These are phyloP conservation scores for Protula sp. DNA, from an alignment of 2,888 invertebrate species.

Conservation along the genomic window DNA sequence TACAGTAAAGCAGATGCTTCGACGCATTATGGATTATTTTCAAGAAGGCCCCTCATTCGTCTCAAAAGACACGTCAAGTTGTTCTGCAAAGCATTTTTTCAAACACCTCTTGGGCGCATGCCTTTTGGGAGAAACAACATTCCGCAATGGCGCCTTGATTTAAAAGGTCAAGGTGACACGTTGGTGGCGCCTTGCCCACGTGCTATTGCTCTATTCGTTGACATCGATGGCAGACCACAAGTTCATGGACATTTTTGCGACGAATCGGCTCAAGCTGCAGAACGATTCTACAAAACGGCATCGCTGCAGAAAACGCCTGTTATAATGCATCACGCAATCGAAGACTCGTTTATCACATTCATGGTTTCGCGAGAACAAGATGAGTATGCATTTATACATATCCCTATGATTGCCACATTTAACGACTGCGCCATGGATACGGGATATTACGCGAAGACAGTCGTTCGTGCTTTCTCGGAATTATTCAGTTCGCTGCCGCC, in stretches of 20 bases:
- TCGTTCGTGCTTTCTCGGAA: constrained; percentile 3
- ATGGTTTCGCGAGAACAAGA: constrained; percentile 5
- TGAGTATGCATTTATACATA: constrained; percentile 10
- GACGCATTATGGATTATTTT: not conserved
- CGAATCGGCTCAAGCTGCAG: not conserved
- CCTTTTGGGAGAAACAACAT: constrained; percentile 15
- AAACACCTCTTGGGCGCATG: constrained; percentile 6
- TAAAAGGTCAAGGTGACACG: constrained; percentile 3
- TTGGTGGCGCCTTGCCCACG: constrained; percentile 7
- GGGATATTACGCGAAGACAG: constrained; percentile 3
- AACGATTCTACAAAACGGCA: not conserved
- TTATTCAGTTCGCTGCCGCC: constrained; percentile 1
- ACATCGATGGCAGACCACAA: constrained; percentile 7
- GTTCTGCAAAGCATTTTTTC: constrained; percentile 13
- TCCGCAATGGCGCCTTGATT: not conserved
- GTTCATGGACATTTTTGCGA: constrained; percentile 5
- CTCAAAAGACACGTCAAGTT: constrained; percentile 4
- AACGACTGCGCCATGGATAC: constrained; percentile 3
- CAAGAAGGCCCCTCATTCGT: not conserved
- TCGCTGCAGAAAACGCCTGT: not conserved
- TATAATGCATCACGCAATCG: not conserved
- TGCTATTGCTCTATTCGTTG: constrained; percentile 7
- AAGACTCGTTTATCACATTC: constrained; percentile 13
- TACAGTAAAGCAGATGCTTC: not conserved
- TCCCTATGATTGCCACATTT: constrained; percentile 8